Evolutionary conservation across 2,113 vertebrate genomes (phyloP).

Genomic region (Cephalopterus ornatus): DNA sequence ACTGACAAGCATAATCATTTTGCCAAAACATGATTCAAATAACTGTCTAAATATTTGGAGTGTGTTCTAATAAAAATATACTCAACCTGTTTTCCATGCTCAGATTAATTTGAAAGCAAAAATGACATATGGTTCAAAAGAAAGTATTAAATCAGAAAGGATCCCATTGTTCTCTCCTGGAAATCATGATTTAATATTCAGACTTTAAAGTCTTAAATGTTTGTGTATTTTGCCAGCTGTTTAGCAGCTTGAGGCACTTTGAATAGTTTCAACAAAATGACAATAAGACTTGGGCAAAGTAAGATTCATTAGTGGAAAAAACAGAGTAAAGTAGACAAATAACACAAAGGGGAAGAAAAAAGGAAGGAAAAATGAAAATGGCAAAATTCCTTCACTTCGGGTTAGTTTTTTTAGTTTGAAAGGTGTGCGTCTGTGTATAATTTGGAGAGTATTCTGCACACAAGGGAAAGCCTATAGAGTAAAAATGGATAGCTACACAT

Average conservation of each 20-base stretch:
- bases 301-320: slow-evolving; percentile 21
- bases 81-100: slow-evolving; percentile 66
- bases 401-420: neutral
- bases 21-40: slow-evolving; percentile 75
- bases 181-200: slow-evolving; percentile 72
- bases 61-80: slow-evolving; percentile 69
- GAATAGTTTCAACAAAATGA: slow-evolving; percentile 65
- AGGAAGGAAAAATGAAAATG: neutral
- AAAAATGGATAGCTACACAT: neutral
- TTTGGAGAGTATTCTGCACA: neutral
- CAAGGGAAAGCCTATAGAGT: neutral
- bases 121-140: slow-evolving; percentile 75
- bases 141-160: slow-evolving; percentile 71
- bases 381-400: neutral
- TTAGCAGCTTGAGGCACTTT: slow-evolving; percentile 70
- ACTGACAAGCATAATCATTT: slow-evolving; percentile 72
- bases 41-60: slow-evolving; percentile 79
- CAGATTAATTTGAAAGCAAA: slow-evolving; percentile 73
- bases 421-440: neutral
- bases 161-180: slow-evolving; percentile 65
- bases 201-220: slow-evolving; percentile 70
- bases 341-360: accelerated
- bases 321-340: neutral
- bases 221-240: slow-evolving; percentile 67
- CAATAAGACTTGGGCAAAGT: slow-evolving; percentile 58